Base-by-base conservation (phyloP, 2,888 invertebrate genomes). In the Arenicola marina region DNA sequence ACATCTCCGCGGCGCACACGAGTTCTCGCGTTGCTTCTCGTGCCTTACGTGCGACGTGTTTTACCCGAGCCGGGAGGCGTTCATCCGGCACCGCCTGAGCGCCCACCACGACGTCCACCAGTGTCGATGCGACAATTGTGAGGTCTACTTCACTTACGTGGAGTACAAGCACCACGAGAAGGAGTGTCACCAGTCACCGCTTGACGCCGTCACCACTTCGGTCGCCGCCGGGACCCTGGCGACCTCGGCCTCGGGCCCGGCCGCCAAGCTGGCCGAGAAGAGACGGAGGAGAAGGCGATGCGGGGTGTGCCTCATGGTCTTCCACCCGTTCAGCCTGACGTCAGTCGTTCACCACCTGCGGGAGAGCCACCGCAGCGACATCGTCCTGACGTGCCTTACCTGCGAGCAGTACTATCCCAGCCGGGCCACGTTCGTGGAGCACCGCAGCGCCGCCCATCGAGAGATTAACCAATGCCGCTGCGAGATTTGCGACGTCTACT, bases 111-210 rank as follows among this genome's bases (percentile, higher is more conserved):
- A 31, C n/a, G 31, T 53, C 2, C 31, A 53, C 18, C 31, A 53
- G n/a, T 53, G 53, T n/a, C 29, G 31, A 2, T 53, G 53, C 32
- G 31, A 53, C 1, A 53, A 28, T 2, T 53, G 53, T 24, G 53
- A 11, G 2, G n/a, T 53, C 21, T 53, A 18, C 32, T 53, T 53
- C 32, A 53, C 18, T 7, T 15, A 15, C 31, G 32, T 4, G 2
- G 53, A 53, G 32, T 53, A 31, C n/a, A 11, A 18, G 1, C 53
- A 53, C 32, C 53, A 53, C 31, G 32, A 31, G n/a, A 28, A 29
- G 53, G 53, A 53, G 53, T 53, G 53, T 53, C 32, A 24, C 7
- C 2, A n/a, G n/a, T n/a, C n/a, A n/a, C n/a, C n/a, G n/a, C n/a
- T n/a, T n/a, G n/a, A n/a, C n/a, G n/a, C n/a, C n/a, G n/a, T n/a